These are phyloP conservation scores for Arothron firmamentum DNA, from an alignment of 2,113 vertebrate species.

Conservation along the genomic window DNA sequence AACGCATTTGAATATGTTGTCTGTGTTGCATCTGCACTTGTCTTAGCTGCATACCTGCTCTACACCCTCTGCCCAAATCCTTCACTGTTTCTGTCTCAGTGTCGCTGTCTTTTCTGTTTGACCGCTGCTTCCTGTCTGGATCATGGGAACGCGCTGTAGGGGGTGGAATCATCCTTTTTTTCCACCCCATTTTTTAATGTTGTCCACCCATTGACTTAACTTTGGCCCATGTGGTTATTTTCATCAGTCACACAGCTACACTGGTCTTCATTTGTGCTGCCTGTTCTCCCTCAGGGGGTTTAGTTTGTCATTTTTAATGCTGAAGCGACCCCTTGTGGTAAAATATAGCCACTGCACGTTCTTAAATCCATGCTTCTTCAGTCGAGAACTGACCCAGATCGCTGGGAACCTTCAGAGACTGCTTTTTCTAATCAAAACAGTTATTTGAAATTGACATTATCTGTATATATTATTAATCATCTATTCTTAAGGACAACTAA, in stretches of 20 bases:
- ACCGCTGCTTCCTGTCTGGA: slow-evolving; percentile 51
- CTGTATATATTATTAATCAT: too few relatives aligned
- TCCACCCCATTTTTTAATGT: neutral
- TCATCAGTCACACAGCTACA: slow-evolving; percentile 9
- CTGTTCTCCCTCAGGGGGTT: neutral
- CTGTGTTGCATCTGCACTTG: neutral
- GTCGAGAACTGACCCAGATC: too few relatives aligned
- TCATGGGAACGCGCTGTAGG: slow-evolving; percentile 48
- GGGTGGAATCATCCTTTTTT: slow-evolving; percentile 13
- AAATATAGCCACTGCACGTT: slow-evolving; percentile 30
- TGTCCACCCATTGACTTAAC: slow-evolving; percentile 15
- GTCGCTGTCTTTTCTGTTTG: slow-evolving; percentile 1
- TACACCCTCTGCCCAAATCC: neutral
- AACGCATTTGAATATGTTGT: slow-evolving; percentile 2
- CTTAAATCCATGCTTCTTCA: neutral
- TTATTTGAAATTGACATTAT: too few relatives aligned
- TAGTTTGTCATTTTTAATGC: slow-evolving; percentile 42
- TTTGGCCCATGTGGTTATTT: slow-evolving; percentile 25
- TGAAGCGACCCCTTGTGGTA: slow-evolving; percentile 62
- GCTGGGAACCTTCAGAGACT: too few relatives aligned
- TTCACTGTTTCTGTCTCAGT: neutral
- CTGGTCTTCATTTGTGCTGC: slow-evolving; percentile 4
- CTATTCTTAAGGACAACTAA: neutral
- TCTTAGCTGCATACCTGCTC: slow-evolving; percentile 30
- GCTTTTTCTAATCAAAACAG: too few relatives aligned